Conservation (phyloP, 2,888 invertebrate species). For the Ophioninae sp. region DNA sequence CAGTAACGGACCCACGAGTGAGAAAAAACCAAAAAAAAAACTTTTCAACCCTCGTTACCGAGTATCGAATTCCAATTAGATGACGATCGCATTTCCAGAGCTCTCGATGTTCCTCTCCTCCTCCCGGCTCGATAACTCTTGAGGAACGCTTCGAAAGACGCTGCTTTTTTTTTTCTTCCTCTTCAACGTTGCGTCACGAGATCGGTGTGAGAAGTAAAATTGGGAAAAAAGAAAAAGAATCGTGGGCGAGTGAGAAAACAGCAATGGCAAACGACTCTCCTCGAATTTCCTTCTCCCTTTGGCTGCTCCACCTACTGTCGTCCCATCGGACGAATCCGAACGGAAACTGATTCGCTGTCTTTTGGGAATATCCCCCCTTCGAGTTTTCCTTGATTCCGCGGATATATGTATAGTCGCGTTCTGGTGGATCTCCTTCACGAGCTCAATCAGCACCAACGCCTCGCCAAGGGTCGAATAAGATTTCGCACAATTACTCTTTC, state of each 20-base stretch:
- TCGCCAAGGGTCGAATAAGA: slow-evolving; percentile 62
- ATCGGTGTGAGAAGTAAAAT: slow-evolving; percentile 27
- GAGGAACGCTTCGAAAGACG: slow-evolving; percentile 34
- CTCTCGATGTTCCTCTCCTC: slow-evolving; percentile 50
- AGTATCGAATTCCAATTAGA: slow-evolving; percentile 80
- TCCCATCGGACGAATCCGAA: slow-evolving; percentile 75
- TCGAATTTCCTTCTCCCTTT: slow-evolving; percentile 42
- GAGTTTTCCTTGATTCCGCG: slow-evolving; percentile 69
- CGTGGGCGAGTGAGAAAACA: slow-evolving; percentile 34
- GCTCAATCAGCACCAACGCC: slow-evolving; percentile 59
- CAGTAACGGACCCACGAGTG: slow-evolving; percentile 49
- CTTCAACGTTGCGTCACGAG: slow-evolving; percentile 37
- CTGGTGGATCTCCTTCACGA: slow-evolving; percentile 41
- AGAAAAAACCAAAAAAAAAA: slow-evolving; percentile 74
- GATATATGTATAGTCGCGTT: slow-evolving; percentile 48
- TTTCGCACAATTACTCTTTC: slow-evolving; percentile 49
- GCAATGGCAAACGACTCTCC: slow-evolving; percentile 37
- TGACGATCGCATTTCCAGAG: slow-evolving; percentile 77
- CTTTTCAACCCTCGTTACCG: slow-evolving; percentile 79
- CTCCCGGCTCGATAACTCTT: slow-evolving; percentile 44
- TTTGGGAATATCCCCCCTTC: slow-evolving; percentile 70
- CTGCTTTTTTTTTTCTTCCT: slow-evolving; percentile 38
- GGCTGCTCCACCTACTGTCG: slow-evolving; percentile 50
- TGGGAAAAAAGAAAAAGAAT: slow-evolving; percentile 5
- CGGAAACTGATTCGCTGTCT: slow-evolving; percentile 76